These are phyloP conservation scores for Escarpia spicata DNA, from an alignment of 2,888 invertebrate genomes.

Conservation along the genomic window DNA sequence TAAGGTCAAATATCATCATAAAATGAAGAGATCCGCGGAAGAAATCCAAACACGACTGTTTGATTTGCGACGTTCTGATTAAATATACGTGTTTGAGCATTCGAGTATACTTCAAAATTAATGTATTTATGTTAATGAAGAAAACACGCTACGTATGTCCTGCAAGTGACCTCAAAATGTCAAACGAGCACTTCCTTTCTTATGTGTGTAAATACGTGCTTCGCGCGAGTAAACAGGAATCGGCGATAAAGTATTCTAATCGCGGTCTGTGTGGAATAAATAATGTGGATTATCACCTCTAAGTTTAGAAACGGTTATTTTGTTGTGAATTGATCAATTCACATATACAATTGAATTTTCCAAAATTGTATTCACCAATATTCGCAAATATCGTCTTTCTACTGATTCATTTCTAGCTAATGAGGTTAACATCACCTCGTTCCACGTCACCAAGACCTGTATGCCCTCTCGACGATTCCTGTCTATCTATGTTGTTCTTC, in stretches of 20 bases:
- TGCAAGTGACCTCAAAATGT: not conserved
- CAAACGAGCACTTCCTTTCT: not conserved
- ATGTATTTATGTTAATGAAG: not conserved
- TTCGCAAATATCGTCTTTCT: too few relatives aligned
- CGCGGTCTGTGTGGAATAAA: not conserved
- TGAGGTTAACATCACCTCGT: too few relatives aligned
- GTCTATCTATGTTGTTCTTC: too few relatives aligned
- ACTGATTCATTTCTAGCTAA: too few relatives aligned
- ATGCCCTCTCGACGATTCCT: too few relatives aligned
- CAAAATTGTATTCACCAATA: not conserved
- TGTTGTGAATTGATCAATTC: not conserved
- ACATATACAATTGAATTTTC: not conserved
- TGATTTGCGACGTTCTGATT: not conserved
- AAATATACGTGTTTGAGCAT: not conserved
- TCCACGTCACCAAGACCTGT: too few relatives aligned
- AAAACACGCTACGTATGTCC: not conserved
- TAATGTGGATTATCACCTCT: not conserved
- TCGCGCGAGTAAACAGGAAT: not conserved
- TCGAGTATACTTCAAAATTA: too few relatives aligned
- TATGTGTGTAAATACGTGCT: not conserved
- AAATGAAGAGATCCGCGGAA: not conserved
- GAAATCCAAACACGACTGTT: slow-evolving; percentile 10
- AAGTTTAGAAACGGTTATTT: not conserved
- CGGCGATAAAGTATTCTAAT: not conserved
- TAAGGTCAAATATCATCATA: not conserved